These are phyloP conservation scores for Luehdorfia chinensis DNA, from an alignment of 1,140 invertebrate species.

Conservation along the genomic window DNA sequence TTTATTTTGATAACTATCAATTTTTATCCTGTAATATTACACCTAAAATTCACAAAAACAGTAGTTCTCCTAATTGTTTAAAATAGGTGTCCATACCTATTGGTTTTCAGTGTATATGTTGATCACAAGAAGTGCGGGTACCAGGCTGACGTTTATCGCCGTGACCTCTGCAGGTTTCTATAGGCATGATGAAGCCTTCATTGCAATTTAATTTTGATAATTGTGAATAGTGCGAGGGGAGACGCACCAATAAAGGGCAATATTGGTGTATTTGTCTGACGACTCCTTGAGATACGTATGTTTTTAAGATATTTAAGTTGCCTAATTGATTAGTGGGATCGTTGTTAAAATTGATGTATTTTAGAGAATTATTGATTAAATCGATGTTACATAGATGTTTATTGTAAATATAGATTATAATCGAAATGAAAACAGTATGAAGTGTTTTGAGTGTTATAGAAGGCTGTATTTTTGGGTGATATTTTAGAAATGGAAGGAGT, in stretches of 20 bases:
- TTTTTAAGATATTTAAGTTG: constrained; percentile 52
- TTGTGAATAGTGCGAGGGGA: not conserved
- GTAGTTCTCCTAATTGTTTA: constrained; percentile 29
- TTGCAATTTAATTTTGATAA: not conserved
- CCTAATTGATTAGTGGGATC: constrained; percentile 64
- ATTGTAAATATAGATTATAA: constrained; percentile 69
- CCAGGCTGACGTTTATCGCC: not conserved
- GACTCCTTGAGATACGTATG: constrained; percentile 41
- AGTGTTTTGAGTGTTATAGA: constrained; percentile 68
- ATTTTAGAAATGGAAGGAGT: constrained; percentile 65
- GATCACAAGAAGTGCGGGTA: not conserved
- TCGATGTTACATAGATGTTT: constrained; percentile 77
- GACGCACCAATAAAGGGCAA: constrained; percentile 33
- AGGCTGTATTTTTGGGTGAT: constrained; percentile 77
- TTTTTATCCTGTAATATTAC: constrained; percentile 52
- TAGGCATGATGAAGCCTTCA: not conserved
- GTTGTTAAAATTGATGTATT: constrained; percentile 75
- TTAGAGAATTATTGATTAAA: constrained; percentile 75
- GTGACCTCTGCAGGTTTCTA: not conserved
- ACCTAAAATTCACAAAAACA: constrained; percentile 30
- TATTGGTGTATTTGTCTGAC: constrained; percentile 27
- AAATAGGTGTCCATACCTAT: too few species aligned
- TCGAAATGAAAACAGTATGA: constrained; percentile 45
- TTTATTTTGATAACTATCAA: constrained; percentile 70
- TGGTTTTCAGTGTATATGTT: not conserved